Conservation (phyloP, 2,888 invertebrate genomes). For the Sisyra nigra region DNA sequence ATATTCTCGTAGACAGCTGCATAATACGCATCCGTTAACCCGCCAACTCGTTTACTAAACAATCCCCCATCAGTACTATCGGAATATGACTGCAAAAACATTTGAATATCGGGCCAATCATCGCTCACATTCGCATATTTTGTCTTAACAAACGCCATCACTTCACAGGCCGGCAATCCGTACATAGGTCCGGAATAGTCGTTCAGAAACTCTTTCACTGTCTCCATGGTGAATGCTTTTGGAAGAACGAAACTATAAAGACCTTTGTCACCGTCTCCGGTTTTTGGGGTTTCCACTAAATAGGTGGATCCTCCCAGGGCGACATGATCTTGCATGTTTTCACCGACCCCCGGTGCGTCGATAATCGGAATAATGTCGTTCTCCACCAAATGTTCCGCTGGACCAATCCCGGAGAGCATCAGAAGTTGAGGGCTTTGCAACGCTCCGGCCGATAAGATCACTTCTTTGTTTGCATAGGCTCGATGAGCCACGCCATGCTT, state of each 20-base stretch:
- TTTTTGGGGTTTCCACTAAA: conserved; percentile 47
- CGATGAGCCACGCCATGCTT: conserved; percentile 32
- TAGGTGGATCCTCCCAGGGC: conserved; percentile 58
- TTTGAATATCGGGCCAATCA: conserved; percentile 67
- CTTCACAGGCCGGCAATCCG: conserved; percentile 62
- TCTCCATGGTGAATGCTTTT: conserved; percentile 39
- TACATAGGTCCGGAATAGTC: conserved; percentile 50
- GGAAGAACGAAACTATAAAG: conserved; percentile 53
- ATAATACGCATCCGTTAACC: conserved; percentile 48
- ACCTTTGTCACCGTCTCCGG: conserved; percentile 17
- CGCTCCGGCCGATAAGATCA: conserved; percentile 74
- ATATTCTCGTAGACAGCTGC: conserved; percentile 53
- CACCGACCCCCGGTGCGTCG: conserved; percentile 56
- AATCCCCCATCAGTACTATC: conserved; percentile 66
- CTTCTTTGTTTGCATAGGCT: conserved; percentile 51
- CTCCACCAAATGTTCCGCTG: conserved; percentile 41
- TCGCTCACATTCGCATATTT: conserved; percentile 45
- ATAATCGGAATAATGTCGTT: conserved; percentile 41
- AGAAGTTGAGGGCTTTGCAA: conserved; percentile 73
- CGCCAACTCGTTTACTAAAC: conserved; percentile 50
- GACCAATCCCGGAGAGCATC: conserved; percentile 74
- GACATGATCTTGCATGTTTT: conserved; percentile 70
- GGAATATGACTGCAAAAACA: conserved; percentile 57
- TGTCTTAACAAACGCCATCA: conserved; percentile 59
- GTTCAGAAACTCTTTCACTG: conserved; percentile 44